Base-by-base conservation (phyloP, 2,888 invertebrate genomes). In the Camponotus fellah region DNA sequence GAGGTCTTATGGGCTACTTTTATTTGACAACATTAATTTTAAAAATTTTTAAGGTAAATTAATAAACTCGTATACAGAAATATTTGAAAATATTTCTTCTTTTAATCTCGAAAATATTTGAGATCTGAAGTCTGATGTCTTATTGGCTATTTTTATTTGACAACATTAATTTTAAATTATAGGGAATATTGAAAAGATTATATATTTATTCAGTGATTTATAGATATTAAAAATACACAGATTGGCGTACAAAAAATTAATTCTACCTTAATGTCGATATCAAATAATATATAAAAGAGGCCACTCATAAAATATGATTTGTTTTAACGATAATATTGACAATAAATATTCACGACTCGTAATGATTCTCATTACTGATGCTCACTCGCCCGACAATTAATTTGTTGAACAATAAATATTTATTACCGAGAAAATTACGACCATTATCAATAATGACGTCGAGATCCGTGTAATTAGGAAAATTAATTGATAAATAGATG, bases 371-470 rank as follows among this genome's bases (percentile, higher is more conserved):
- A 68, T 74, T 46, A 34, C 26, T 21, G 53, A 53, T 32, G n/a
- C 14, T 37, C 34, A 66, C 14, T 37, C 4, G 10, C n/a, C 3
- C 60, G 26, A 60, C 26, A 79, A 77, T 17, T 37, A 32, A 46
- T 21, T 37, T 60, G 26, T 17, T 14, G 43, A 40, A 34, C 5
- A 26, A 60, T 21, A n/a, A 37, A 74, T 46, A 49, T 75, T 37
- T 62, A 75, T 71, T 53, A 43, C 0, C 43, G 9, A 46, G 37
- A 37, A 60, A 72, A 80, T 49, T 46, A 12, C 60, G 34, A 46
- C 12, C 60, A 60, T 71, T 72, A 69, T 71, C 32, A 74, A 53
- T 66, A 49, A 68, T 49, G 32, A 34, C 6, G 14, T 37, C 21
- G 37, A 26, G 37, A 68, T 37, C 12, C 3, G 8, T 46, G 46